A percentile compares a stretch with the other conserved stretches of the same genome.
Conservation (phyloP, 2,113 vertebrate species). For the Cavia porcellus region DNA sequence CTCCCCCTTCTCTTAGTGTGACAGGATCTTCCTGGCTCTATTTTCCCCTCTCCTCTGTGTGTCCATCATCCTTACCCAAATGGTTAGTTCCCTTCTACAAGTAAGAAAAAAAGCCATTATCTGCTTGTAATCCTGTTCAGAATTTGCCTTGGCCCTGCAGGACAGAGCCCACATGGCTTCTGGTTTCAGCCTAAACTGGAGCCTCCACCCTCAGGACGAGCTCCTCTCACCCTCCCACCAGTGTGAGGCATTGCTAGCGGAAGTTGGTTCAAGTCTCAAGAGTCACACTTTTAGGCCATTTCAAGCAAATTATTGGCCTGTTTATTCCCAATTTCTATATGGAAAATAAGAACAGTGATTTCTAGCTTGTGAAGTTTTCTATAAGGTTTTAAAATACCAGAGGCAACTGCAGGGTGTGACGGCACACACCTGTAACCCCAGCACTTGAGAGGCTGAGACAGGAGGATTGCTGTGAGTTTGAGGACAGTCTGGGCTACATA, state of each 20-base stretch:
- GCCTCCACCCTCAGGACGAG: neutral
- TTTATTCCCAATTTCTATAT: neutral
- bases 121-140: neutral
- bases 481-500: neutral
- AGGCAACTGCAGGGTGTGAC: neutral
- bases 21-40: neutral
- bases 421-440: neutral
- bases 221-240: neutral
- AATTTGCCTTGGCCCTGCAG: neutral
- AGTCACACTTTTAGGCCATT: neutral
- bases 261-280: neutral
- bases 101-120: neutral
- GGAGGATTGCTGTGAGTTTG: neutral
- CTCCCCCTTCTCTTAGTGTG: neutral
- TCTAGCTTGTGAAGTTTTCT: neutral
- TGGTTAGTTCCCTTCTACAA: neutral
- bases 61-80: neutral
- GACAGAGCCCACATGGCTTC: neutral
- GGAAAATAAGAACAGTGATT: neutral
- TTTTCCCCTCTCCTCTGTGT: neutral
- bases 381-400: neutral
- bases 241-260: neutral
- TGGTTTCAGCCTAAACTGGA: neutral
- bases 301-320: neutral
- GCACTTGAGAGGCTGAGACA: neutral